A percentile compares a stretch with the other conserved stretches of the same genome.
Conservation (phyloP, 2,888 invertebrate species). For the Ischnus inquisitorius region DNA sequence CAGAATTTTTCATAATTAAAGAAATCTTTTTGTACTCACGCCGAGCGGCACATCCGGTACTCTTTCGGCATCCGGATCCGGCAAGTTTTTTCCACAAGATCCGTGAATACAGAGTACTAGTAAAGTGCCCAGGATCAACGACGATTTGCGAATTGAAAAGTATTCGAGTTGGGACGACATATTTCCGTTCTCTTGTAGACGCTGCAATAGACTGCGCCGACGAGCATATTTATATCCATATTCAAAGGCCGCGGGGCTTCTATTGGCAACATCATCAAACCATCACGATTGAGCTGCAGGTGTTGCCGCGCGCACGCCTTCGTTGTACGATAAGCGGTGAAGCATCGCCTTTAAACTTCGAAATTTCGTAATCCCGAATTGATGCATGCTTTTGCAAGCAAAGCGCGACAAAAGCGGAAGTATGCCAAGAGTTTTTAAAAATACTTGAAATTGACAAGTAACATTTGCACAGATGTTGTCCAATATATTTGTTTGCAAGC, state of each 20-base stretch:
- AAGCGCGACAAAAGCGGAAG: not conserved
- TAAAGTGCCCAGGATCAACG: not conserved
- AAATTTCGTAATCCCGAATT: not conserved
- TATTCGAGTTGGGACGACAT: not conserved
- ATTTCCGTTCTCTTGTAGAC: not conserved
- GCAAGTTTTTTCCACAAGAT: not conserved
- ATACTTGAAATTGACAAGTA: not conserved
- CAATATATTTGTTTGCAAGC: not conserved
- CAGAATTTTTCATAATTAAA: not conserved
- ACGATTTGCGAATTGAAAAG: not conserved
- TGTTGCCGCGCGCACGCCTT: not conserved
- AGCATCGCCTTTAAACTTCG: not conserved
- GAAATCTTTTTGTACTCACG: not conserved
- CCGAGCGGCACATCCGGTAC: not conserved
- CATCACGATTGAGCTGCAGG: not conserved
- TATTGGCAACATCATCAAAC: not conserved
- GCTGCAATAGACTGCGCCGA: not conserved
- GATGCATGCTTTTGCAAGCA: not conserved
- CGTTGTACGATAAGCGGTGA: not conserved
- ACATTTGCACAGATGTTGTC: not conserved
- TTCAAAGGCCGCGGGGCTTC: not conserved
- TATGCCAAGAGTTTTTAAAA: not conserved
- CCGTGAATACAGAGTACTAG: not conserved
- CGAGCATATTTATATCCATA: constrained; percentile 1
- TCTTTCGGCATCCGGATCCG: not conserved